Evolutionary conservation across 2,888 invertebrate species (phyloP), one percentile per base, ranked within the genome.

Genomic region (Micoletzkya japonica): DNA sequence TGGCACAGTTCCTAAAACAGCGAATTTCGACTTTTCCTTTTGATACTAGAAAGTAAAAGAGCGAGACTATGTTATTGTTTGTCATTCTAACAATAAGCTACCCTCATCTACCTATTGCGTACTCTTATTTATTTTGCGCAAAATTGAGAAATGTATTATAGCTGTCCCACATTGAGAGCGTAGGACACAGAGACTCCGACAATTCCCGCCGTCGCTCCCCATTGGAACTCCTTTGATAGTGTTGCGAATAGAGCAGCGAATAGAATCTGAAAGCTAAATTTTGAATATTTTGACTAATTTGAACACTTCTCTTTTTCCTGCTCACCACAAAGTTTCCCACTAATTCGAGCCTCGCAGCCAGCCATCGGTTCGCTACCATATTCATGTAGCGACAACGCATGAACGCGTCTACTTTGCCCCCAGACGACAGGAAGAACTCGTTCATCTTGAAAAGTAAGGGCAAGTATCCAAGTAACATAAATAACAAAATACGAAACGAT

Each of bases 171-270:
- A 79, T 86, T 87, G 36, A 89, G 82, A 4, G 89, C 88, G 77
- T 89, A 89, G 10, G 87, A 87, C 60, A 89, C 86, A 6, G 88
- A 88, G 17, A 89, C 85, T 36, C 89, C 89, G 56, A 88, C 88
- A 59, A 87, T 83, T 60, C 89, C 89, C 39, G 88, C 87, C 49
- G 86, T 86, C 28, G 85, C 86, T 28, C 88, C 76, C 63, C 81
- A 81, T 36, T 81, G 83, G 68, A 81, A 77, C 57, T 86, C 83
- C 68, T 88, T 80, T 2, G 86, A 86, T 10, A 89, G 77, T 1
- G 96, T 95, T 56, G 94, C 93, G 87, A 97, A 95, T 72, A 97
- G 86, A 0, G 95, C 92, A 6, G 97, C 91, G 86, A 94, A 95
- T 86, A 97, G 91, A 79, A 78, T 78, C 76, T 78, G 70, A 2